phyloP scores from a whole-genome alignment of 2,113 vertebrate species.

The Syrmaticus mikado region DNA sequence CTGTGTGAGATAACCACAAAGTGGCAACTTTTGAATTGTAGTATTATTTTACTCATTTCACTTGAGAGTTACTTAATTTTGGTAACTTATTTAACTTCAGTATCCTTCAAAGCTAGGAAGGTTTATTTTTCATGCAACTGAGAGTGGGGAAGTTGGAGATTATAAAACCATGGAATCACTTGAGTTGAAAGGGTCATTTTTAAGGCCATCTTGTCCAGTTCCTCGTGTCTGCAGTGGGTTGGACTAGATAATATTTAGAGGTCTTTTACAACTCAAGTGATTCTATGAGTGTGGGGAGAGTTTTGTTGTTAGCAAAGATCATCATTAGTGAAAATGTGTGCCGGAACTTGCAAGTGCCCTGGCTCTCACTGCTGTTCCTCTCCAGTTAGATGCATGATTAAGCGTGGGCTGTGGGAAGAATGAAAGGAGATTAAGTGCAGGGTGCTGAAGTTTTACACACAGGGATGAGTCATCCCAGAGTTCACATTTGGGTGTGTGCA shows the following conservation, averaged over 20 bases:
- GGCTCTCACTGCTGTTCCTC: neutral
- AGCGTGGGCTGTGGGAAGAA: neutral
- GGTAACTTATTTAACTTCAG: neutral
- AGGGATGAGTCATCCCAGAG: neutral
- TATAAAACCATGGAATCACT: too few relatives aligned
- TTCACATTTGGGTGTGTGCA: neutral
- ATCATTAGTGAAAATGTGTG: neutral
- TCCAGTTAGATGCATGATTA: neutral
- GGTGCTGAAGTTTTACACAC: neutral
- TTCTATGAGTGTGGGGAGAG: neutral
- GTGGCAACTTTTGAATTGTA: neutral
- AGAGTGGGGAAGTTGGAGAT: neutral
- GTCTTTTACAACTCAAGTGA: neutral
- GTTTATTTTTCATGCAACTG: neutral
- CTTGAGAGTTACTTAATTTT: neutral
- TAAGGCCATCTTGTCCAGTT: too few relatives aligned
- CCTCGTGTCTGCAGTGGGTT: too few relatives aligned
- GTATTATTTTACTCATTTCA: neutral
- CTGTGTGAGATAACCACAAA: neutral
- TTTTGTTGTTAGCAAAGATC: neutral
- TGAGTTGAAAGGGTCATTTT: too few relatives aligned
- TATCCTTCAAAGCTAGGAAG: neutral
- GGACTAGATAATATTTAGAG: too few relatives aligned
- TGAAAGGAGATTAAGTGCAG: neutral
- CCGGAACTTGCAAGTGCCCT: neutral